phyloP scores from a whole-genome alignment of 2,888 invertebrate species.

The Sarcophaga subvicina region DNA sequence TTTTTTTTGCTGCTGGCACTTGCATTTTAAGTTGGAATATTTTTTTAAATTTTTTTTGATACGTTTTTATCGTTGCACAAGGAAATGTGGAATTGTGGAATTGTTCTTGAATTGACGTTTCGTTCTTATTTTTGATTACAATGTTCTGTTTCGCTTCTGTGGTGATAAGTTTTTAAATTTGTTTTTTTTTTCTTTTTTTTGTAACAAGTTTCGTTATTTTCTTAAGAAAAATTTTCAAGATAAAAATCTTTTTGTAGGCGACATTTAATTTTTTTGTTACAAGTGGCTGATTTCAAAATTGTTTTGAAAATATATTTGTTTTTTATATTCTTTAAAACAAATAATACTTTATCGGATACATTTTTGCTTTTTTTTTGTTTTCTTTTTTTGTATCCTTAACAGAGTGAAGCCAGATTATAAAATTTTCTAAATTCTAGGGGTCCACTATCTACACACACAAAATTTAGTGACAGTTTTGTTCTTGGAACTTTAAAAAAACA shows the following conservation, averaged over 20 bases:
- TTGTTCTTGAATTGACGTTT: conserved; percentile 36
- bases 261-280: not conserved
- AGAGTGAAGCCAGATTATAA: too few relatives aligned
- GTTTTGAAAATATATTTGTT: not conserved
- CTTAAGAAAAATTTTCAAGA: conserved; percentile 25
- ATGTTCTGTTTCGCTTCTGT: conserved; percentile 47
- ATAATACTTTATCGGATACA: too few relatives aligned
- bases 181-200: conserved; percentile 8
- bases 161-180: conserved; percentile 38
- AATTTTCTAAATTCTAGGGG: too few relatives aligned
- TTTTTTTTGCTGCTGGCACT: conserved; percentile 41
- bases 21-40: conserved; percentile 45
- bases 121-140: conserved; percentile 13
- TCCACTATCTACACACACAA: too few relatives aligned
- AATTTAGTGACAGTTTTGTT: too few relatives aligned
- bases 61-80: conserved; percentile 55
- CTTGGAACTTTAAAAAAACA: too few relatives aligned
- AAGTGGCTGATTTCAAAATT: not conserved
- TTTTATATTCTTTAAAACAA: too few relatives aligned
- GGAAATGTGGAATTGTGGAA: conserved; percentile 27
- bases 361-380: too few relatives aligned
- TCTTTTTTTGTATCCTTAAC: too few relatives aligned
- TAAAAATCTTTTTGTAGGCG: conserved; percentile 46
- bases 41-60: conserved; percentile 8
- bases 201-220: too few relatives aligned